Percentiles rank a stretch among this genome's conserved stretches.
phyloP scores from a whole-genome alignment of 2,888 invertebrate genomes.

The Holacanthella duospinosa region DNA sequence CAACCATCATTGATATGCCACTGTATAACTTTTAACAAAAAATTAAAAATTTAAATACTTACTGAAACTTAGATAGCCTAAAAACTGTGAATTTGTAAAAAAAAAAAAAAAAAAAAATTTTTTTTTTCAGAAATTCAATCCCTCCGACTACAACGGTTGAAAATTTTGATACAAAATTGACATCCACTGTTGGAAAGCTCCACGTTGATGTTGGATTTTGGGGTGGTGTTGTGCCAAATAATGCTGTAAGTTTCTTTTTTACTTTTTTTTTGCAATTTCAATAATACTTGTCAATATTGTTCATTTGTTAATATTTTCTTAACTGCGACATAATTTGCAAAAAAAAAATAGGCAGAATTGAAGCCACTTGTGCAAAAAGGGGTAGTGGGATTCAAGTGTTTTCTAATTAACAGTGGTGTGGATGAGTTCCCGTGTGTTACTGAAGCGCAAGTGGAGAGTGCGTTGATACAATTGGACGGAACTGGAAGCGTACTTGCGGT shows the following conservation, averaged over 20 bases:
- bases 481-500: conserved; percentile 56
- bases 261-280: no score
- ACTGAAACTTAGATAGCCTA: neutral
- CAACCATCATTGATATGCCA: conserved; percentile 62
- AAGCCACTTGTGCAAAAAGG: conserved; percentile 52
- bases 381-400: conserved; percentile 64
- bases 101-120: no score
- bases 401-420: conserved; percentile 56
- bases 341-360: conserved; percentile 54
- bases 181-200: conserved; percentile 49
- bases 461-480: conserved; percentile 51
- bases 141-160: conserved; percentile 58
- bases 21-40: conserved; percentile 46
- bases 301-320: no score
- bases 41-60: neutral
- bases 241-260: conserved; percentile 46
- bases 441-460: conserved; percentile 49
- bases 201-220: conserved; percentile 64
- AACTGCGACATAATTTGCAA: no score
- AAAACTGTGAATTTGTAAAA: no score
- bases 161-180: conserved; percentile 52
- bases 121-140: conserved; percentile 50
- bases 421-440: conserved; percentile 58
- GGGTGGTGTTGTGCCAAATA: conserved; percentile 65
- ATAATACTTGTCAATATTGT: no score